Evolutionary conservation across 2,888 invertebrate genomes (phyloP), one percentile per base, ranked within the genome.

Genomic region (Sinotaia quadrata): DNA sequence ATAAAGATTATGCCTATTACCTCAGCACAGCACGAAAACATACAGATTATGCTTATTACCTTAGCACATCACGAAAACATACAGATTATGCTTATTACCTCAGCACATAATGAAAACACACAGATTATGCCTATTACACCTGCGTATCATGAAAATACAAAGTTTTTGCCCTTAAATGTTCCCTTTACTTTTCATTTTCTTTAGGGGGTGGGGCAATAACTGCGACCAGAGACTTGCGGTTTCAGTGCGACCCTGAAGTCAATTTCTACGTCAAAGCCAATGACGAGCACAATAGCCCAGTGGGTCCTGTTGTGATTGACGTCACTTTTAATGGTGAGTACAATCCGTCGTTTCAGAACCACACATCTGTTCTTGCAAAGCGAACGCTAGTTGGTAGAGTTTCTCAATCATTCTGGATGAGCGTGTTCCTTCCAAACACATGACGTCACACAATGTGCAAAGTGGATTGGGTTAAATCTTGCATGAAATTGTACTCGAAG

Each of bases 311-410:
- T 24, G 58, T 24, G 5, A 52, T 67, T 18, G 21, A 7, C 2
- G 1, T 51, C 15, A 60, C 34, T 2, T 58, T 67, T n/a, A 31
- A 29, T 15, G 52, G 67, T 67, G 34, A 51, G 67, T 60, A 58
- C 3, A 59, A 41, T 24, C 10, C 33, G 21, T 15, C 7, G 8
- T 21, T 7, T 1, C 24, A 1, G n/a, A 21, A 4, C 47, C 47
- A 12, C 21, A 7, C 2, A 47, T 21, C 21, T 47, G 18, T 0
- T 47, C 8, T n/a, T 18, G 8, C 18, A 24, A 21, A 18, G 21
- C 15, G 41, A 41, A 8, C 2, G 47, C 18, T 12, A 47, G 1
- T 24, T 7, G 21, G 7, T 7, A 47, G 12, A 15, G 8, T 21
- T 0, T 47, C 47, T 47, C n/a, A n/a, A n/a, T n/a, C n/a, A n/a